Base-by-base conservation (phyloP, 1,140 invertebrate genomes). In the Ditylenchus dipsaci region DNA sequence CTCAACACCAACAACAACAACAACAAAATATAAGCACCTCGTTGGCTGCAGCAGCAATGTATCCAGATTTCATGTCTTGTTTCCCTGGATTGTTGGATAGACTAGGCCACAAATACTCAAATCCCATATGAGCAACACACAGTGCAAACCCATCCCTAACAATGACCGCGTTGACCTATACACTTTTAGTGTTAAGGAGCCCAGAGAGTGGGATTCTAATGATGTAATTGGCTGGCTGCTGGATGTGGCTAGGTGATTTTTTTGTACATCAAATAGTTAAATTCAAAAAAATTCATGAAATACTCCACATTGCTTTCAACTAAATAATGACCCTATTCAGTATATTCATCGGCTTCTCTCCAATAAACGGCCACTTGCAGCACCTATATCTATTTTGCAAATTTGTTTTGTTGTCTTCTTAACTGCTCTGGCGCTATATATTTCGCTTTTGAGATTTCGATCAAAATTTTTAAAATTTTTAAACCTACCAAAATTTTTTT, bases 211-310 rank as follows among this genome's bases (percentile, higher is more conserved):
- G 79, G 33, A 47, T n/a, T 66, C 58, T 19, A 79, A 81, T 65
- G 80, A 82, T 62, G 81, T 82, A 11, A 68, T 82, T 21, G 77
- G 79, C 7, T 82, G 80, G 80, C 74, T 82, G 61, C 45, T 82
- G 45, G 79, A 81, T 67, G 75, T 83, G 8, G 79, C 81, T 23
- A 69, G 74, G 49, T 53, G 15, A 53, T 7, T 17, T 26, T 53
- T 21, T 38, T 38, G 3, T 11, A 3, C 33, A 5, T 38, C 3
- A 5, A 38, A 5, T 38, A n/a, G n/a, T 38, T 38, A 11, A 38
- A 38, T 38, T 38, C 33, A 38, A 38, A 38, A 38, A n/a, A n/a
- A n/a, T n/a, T n/a, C n/a, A n/a, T n/a, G n/a, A n/a, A n/a, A n/a
- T n/a, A n/a, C n/a, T n/a, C n/a, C n/a, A n/a, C n/a, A n/a, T n/a